These are phyloP conservation scores for Trypoxylus dichotomus DNA, from an alignment of 1,140 invertebrate species.

Conservation along the genomic window DNA sequence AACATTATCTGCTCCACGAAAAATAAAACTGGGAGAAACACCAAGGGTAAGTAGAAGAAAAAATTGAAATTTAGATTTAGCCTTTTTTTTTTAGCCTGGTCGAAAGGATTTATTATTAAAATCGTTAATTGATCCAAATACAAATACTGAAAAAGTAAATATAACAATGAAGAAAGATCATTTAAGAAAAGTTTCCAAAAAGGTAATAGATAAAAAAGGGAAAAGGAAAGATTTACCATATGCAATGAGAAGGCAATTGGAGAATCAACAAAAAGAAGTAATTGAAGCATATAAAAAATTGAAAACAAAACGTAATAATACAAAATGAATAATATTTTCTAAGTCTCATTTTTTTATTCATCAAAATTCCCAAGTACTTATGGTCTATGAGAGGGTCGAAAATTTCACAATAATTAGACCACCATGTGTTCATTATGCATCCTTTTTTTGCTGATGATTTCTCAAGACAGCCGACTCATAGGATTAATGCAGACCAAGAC, in stretches of 20 bases:
- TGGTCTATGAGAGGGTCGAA: too few relatives aligned
- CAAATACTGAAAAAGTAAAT: constrained; percentile 28
- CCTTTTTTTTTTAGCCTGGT: constrained; percentile 55
- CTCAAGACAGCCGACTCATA: too few relatives aligned
- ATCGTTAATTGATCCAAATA: constrained; percentile 52
- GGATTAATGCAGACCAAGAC: too few relatives aligned
- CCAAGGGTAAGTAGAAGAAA: constrained; percentile 53
- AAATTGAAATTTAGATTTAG: neutral
- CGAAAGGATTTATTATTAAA: constrained; percentile 60
- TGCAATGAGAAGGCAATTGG: constrained; percentile 59
- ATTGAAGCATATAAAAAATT: constrained; percentile 63
- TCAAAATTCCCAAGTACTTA: too few relatives aligned
- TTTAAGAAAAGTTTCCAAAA: constrained; percentile 39
- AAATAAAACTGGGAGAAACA: constrained; percentile 50
- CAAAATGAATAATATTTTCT: neutral
- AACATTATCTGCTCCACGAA: constrained; percentile 57
- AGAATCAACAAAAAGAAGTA: constrained; percentile 60
- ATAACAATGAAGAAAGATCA: neutral
- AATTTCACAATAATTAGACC: too few relatives aligned
- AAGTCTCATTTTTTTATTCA: too few relatives aligned
- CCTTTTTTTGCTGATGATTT: too few relatives aligned
- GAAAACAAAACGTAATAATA: constrained; percentile 47
- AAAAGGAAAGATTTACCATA: constrained; percentile 62
- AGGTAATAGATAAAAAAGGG: constrained; percentile 55
- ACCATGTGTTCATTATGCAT: too few relatives aligned